Evolutionary conservation across 2,888 invertebrate species (phyloP), one percentile per base, ranked within the genome.

Genomic region (Drosophila sordidula): DNA sequence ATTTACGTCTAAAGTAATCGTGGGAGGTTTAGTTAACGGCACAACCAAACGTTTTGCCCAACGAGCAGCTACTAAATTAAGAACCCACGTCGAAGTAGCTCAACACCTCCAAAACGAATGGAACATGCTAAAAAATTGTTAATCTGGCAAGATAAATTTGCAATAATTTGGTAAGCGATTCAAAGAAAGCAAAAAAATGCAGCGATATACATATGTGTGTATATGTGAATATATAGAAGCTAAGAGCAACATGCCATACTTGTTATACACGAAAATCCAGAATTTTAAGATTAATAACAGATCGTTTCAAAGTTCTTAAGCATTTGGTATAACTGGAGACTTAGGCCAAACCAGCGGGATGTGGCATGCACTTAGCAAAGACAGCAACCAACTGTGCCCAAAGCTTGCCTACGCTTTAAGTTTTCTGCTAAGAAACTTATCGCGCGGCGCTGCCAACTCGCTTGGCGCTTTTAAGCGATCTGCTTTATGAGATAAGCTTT

Each of bases 41-140:
- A 68, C 69, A 76, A 79, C 82, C 69, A 67, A 57, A 29, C 72
- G 61, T 44, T 38, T 26, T 70, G 65, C 65, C 64, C 32, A 61
- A 50, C 70, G 67, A 54, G 47, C 49, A 71, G 78, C 75, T 69
- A 86, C 83, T 87, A 75, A 87, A 77, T 72, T 62, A 41, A 25
- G 64, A 61, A 54, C 54, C 18, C 63, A 50, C 42, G 54, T 74
- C 77, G 54, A 79, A 66, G 45, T 42, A 61, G 68, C 65, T 79
- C 57, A 74, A 74, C 54, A 67, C 51, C 68, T 46, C 45, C 49
- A 14, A 66, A 73, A 63, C 47, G 39, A 51, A 34, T 29, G 14
- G 9, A 29, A 29, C 1, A 55, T n/a, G n/a, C n/a, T 4, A 26
- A 42, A 52, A 34, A n/a, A 50, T 36, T 14, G 18, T 8, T 56